Evolutionary conservation across 2,113 vertebrate genomes (phyloP).

Genomic region (Stegastes partitus): DNA sequence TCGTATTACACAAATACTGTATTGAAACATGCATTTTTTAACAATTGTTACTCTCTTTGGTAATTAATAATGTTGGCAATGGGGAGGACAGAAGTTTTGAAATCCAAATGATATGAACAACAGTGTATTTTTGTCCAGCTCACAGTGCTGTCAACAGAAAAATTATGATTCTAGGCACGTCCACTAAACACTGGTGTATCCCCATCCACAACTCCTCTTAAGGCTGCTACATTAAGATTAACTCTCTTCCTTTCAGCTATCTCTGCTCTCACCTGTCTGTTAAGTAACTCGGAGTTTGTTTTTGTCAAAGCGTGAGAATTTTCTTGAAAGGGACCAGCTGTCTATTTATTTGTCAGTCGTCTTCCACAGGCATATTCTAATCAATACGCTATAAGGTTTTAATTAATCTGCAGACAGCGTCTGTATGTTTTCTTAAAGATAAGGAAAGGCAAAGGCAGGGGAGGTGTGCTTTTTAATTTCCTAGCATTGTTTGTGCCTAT

Average conservation of each 20-base stretch:
- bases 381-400: conserved; percentile 73
- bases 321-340: conserved; percentile 62
- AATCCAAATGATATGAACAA: conserved; percentile 8
- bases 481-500: conserved; percentile 63
- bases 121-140: conserved; percentile 14
- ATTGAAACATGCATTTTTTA: not conserved
- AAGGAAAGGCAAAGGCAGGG: conserved; percentile 55
- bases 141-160: conserved; percentile 8
- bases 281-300: conserved; percentile 60
- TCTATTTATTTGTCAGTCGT: conserved; percentile 75
- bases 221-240: conserved; percentile 60
- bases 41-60: not conserved
- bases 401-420: conserved; percentile 79
- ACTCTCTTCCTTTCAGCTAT: conserved; percentile 59
- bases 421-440: conserved; percentile 81
- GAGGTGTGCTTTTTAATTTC: conserved; percentile 60
- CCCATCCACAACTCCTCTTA: conserved; percentile 26
- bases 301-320: conserved; percentile 57
- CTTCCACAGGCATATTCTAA: conserved; percentile 71
- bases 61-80: not conserved
- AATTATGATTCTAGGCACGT: conserved; percentile 54
- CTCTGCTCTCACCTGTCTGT: conserved; percentile 77
- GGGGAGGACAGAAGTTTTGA: conserved; percentile 6
- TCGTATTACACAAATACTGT: not conserved
- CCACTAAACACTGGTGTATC: conserved; percentile 16